Evolutionary conservation across 53 echinoderm and acorn worm genomes (phyloP), one percentile per base, ranked within the genome.

Genomic region (Paracentrotus lividus): DNA sequence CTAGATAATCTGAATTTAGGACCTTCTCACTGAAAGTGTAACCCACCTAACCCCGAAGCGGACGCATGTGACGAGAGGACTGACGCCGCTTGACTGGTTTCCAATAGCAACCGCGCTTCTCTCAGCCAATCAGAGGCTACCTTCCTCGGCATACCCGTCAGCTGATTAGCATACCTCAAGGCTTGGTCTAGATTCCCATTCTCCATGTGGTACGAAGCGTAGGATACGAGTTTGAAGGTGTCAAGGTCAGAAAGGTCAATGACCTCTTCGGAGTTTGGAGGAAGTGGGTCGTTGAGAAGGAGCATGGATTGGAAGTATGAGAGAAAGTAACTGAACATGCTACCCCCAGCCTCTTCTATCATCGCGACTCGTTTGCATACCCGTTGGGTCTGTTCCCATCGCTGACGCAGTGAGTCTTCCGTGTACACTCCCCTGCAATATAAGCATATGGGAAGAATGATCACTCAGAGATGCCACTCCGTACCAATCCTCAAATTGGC

Each of bases 261-360:
- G 56, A 86, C 96, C 60, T 90, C 96, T n/a, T 95, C 96, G 32
- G 94, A 93, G n/a, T 84, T 59, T 24, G 88, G 95, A 2, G 96
- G 94, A n/a, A 94, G 77, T 9, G 97, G 65, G 69, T 96, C 95
- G 65, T 91, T 92, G 88, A 98, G 91, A 38, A 98, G 68, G 42
- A 98, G 93, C 57, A 98, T 75, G 27, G 99, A 98, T 81, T 98
- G 99, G 88, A 98, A 92, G 86, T 94, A 97, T 26, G 99, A 98
- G 64, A 98, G 91, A 43, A 94, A 93, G 88, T 98, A 98, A n/a
- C 90, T 68, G 60, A 93, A 96, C 72, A 98, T 90, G 59, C 94
- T 92, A 58, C 96, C 94, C 12, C 99, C 96, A 12, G 94, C 85
- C 77, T 97, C 99, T 23, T 96, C 97, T 2, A 98, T 93, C 96